Evolutionary conservation across 2,797 vertebrate species (phyloP).

Genomic region (Alfaro cultratus): DNA sequence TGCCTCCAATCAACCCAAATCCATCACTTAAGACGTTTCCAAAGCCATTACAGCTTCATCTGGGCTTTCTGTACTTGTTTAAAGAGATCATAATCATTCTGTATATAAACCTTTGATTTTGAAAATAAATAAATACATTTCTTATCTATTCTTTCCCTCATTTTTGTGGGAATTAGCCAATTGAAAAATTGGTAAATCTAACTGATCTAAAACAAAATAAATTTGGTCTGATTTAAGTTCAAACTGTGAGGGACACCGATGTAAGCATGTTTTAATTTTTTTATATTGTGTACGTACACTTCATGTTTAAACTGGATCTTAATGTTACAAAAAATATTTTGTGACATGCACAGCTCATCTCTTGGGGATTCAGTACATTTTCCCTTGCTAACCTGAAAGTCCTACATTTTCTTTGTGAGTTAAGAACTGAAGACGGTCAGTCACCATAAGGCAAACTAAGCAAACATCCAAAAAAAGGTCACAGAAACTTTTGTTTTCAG

Average conservation of each 20-base stretch:
- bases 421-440: not conserved
- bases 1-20: too few species aligned
- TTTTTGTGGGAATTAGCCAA: not conserved
- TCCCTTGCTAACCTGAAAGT: not conserved
- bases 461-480: not conserved
- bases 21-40: too few species aligned
- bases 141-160: not conserved
- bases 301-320: not conserved
- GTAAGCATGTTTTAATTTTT: too few species aligned
- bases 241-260: not conserved
- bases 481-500: not conserved
- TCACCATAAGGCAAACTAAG: not conserved
- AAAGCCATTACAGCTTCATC: not conserved
- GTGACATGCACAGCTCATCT: not conserved
- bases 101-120: not conserved
- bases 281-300: not conserved
- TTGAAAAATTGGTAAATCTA: not conserved
- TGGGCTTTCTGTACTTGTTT: not conserved
- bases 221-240: not conserved
- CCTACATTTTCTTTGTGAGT: not conserved
- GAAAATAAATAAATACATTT: not conserved
- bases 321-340: not conserved
- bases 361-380: not conserved
- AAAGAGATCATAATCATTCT: not conserved
- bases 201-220: not conserved